Evolutionary conservation across 2,797 vertebrate species (phyloP).

Genomic region (Austrolebias charrua): DNA sequence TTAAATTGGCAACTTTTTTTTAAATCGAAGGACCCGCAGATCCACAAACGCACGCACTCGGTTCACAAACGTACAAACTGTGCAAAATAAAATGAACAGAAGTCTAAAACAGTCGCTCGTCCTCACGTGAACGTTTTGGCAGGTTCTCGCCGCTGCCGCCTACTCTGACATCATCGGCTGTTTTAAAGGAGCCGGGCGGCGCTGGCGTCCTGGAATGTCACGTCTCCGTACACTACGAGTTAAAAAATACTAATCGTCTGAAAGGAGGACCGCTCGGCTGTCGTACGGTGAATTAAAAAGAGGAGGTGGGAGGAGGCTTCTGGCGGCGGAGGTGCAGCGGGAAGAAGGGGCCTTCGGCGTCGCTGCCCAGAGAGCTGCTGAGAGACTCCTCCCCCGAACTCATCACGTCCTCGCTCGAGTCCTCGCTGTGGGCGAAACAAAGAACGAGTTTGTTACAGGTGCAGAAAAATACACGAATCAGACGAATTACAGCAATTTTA

Average conservation of each 20-base stretch:
- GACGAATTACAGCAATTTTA: too few relatives aligned
- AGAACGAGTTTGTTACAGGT: too few relatives aligned
- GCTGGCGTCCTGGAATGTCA: conserved; percentile 72
- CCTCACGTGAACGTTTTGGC: conserved; percentile 19
- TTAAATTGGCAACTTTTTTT: conserved; percentile 63
- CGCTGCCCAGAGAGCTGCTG: conserved; percentile 86
- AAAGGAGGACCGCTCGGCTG: conserved; percentile 63
- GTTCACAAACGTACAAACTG: conserved; percentile 27
- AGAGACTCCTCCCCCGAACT: conserved; percentile 93
- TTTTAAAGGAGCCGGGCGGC: background rate
- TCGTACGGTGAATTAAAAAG: conserved; percentile 49
- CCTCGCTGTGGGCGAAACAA: conserved; percentile 80
- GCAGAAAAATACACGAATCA: too few relatives aligned
- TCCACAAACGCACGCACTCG: conserved; percentile 6
- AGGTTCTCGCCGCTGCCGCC: conserved; percentile 3
- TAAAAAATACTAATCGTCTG: conserved; percentile 16
- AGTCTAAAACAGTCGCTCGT: too few relatives aligned
- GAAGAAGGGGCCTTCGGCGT: conserved; percentile 86
- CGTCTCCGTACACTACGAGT: conserved; percentile 62
- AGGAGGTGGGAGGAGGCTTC: conserved; percentile 50
- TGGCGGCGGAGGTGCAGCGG: conserved; percentile 80
- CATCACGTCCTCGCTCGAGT: conserved; percentile 90
- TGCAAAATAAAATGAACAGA: conserved; percentile 65
- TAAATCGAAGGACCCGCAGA: conserved; percentile 8
- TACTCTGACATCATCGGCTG: background rate